These are phyloP conservation scores for Vollenhovia emeryi DNA, from an alignment of 1,140 invertebrate species.

Conservation along the genomic window DNA sequence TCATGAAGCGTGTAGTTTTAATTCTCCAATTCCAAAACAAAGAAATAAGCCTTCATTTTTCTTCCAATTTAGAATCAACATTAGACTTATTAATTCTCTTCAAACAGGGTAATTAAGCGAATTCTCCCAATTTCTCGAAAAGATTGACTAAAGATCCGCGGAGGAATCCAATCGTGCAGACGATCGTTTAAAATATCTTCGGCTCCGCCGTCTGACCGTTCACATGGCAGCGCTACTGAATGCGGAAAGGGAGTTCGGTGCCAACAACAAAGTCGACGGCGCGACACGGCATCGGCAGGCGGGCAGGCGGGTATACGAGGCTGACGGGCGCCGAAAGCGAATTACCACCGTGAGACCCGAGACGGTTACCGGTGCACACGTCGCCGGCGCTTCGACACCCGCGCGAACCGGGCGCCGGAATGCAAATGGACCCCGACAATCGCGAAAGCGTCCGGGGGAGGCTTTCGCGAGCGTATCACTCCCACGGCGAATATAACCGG, in stretches of 20 bases:
- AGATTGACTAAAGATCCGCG: neutral
- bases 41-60: neutral
- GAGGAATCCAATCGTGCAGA: neutral
- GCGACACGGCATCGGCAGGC: neutral
- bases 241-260: neutral
- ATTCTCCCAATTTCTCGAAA: neutral
- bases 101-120: neutral
- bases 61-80: neutral
- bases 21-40: neutral
- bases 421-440: constrained; percentile 46
- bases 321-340: constrained; percentile 45
- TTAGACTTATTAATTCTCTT: neutral
- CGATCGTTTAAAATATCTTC: neutral
- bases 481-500: neutral
- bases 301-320: neutral
- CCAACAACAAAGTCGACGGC: too few relatives aligned
- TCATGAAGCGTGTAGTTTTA: neutral
- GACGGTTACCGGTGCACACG: constrained; percentile 2
- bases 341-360: constrained; percentile 45
- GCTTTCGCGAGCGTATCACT: neutral
- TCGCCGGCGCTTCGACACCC: constrained; percentile 25
- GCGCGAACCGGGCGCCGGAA: constrained; percentile 10
- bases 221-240: constrained; percentile 4
- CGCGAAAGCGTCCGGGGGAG: constrained; percentile 11
- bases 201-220: neutral